phyloP scores from a whole-genome alignment of 1,140 invertebrate species.

The Papilio polytes region DNA sequence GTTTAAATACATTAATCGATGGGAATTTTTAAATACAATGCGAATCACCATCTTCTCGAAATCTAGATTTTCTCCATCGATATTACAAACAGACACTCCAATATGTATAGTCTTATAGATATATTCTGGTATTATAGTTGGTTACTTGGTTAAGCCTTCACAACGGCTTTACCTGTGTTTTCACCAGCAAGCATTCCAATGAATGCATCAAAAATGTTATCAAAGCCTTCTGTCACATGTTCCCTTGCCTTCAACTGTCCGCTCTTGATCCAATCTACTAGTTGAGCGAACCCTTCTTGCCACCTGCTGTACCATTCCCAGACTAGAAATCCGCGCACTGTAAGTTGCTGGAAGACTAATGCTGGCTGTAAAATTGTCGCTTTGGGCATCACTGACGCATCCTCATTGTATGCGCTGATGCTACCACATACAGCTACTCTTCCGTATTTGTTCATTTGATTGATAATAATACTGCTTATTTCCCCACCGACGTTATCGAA shows the following conservation, averaged over 20 bases:
- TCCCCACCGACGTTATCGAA: constrained; percentile 86
- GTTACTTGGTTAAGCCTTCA: constrained; percentile 66
- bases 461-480: constrained; percentile 82
- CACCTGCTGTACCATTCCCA: constrained; percentile 50
- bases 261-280: constrained; percentile 77
- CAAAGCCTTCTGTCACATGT: constrained; percentile 81
- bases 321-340: constrained; percentile 72
- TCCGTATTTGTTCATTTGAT: constrained; percentile 85
- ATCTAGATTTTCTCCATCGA: no score
- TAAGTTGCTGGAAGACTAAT: constrained; percentile 70
- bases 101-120: no score
- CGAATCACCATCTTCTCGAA: no score
- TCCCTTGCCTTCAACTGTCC: constrained; percentile 74
- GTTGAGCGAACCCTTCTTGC: constrained; percentile 69
- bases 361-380: constrained; percentile 74
- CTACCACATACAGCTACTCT: constrained; percentile 85
- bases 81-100: no score
- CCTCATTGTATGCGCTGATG: constrained; percentile 78
- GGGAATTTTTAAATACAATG: no score
- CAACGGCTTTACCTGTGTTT: constrained; percentile 84
- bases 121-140: no score
- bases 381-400: constrained; percentile 41
- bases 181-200: constrained; percentile 82
- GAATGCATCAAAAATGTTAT: constrained; percentile 84
- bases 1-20: no score